Evolutionary conservation across 2,113 vertebrate genomes (phyloP), one percentile per base, ranked within the genome.

Genomic region (Saccopteryx leptura): DNA sequence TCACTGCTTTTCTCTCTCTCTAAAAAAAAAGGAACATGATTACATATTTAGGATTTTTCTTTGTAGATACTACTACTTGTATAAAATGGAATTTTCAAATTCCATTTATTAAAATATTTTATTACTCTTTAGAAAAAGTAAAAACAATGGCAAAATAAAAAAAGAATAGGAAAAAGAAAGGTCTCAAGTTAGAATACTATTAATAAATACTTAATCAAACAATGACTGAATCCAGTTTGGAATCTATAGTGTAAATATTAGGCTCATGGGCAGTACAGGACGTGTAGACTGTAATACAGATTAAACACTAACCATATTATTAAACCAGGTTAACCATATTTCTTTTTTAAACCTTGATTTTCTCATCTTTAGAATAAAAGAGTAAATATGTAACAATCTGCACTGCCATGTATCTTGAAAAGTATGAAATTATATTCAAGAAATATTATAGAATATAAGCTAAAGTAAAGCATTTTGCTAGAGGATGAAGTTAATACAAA

Each of bases 81-180:
- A 91, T 96, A 92, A 96, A 97, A 96, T 94, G 66, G 79, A 76
- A 93, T 69, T 15, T 66, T 33, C 63, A 78, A 52, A 33, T 39
- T 71, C 52, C 0, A 46, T 56, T 58, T 28, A 72, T 28, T 58
- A 58, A 72, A 71, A 72, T 1, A 31, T 68, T 72, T 21, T 63
- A 93, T 93, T 91, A 90, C 91, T 91, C 56, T 95, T 91, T 56
- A 87, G 58, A 81, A 50, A 96, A 65, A 88, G 58, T 58, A 4
- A 89, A 14, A 83, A 76, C 39, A 63, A 81, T 96, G 69, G 39
- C 79, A 65, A 97, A 74, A 79, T 39, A 90, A 12, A 48, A 31
- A 46, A 5, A 23, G 31, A 61, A 39, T 39, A 39, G 93, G 4
- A 65, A 95, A 65, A 74, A 84, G 66, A 79, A 48, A 46, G 46